Evolutionary conservation across 92 coral and sea anemone species (phyloP).

Genomic region (Porites evermanni): DNA sequence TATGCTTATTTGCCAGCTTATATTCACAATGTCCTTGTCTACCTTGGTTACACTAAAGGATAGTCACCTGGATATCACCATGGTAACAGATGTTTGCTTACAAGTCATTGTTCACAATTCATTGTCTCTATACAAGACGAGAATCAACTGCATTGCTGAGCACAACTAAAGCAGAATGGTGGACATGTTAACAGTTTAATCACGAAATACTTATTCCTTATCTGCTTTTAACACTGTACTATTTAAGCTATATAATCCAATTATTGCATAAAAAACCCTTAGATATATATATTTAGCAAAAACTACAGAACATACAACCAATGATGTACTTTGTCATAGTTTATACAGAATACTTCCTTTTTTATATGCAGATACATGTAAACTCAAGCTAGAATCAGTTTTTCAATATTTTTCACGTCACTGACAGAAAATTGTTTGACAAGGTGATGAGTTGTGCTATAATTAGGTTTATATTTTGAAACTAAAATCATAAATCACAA

Average conservation of each 20-base stretch:
- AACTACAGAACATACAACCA: no score
- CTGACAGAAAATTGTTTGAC: no score
- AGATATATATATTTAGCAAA: no score
- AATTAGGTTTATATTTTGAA: no score
- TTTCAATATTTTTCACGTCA: no score
- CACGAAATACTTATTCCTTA: background rate
- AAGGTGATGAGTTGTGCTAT: no score
- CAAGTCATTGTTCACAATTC: background rate
- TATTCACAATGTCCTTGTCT: conserved; percentile 70
- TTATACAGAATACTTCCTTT: no score
- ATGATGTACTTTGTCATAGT: no score
- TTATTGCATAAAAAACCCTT: no score
- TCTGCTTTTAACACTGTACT: background rate
- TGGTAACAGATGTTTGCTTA: background rate
- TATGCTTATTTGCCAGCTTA: conserved; percentile 93
- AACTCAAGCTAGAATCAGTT: no score
- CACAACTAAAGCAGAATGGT: background rate
- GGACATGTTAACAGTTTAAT: background rate
- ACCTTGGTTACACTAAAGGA: conserved; percentile 58
- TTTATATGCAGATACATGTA: no score
- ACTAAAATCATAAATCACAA: no score
- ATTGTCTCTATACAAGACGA: background rate
- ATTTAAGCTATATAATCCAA: background rate
- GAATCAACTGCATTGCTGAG: background rate
- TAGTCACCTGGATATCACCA: background rate